A percentile compares a stretch with the other conserved stretches of the same genome.
phyloP scores from a whole-genome alignment of 2,888 invertebrate genomes.

The Andrena chrysosceles region DNA sequence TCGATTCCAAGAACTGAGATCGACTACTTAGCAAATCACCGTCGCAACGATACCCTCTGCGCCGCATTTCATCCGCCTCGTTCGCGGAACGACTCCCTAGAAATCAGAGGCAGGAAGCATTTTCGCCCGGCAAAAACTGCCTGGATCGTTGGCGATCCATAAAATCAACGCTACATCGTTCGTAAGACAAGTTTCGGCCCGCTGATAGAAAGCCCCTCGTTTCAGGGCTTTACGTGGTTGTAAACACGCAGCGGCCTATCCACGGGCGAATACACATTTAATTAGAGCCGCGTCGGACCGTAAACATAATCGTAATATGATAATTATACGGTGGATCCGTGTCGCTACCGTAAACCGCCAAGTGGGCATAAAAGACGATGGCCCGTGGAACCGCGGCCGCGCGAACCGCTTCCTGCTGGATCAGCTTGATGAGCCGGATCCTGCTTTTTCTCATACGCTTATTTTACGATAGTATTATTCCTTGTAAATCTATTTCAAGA shows the following conservation, averaged over 20 bases:
- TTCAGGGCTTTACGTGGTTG: conserved; percentile 51
- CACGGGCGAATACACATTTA: conserved; percentile 70
- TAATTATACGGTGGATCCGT: conserved; percentile 73
- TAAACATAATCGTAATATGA: conserved; percentile 80
- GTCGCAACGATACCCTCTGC: neutral
- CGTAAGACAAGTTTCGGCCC: conserved; percentile 29
- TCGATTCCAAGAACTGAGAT: neutral
- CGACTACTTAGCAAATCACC: neutral
- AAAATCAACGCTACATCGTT: conserved; percentile 52
- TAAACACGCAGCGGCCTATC: conserved; percentile 66
- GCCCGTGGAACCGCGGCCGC: conserved; percentile 28
- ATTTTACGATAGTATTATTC: too few relatives aligned
- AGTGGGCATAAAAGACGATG: conserved; percentile 50
- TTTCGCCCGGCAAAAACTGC: conserved; percentile 27
- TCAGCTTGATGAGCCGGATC: conserved; percentile 1
- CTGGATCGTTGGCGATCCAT: conserved; percentile 42
- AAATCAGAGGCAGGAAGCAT: conserved; percentile 15
- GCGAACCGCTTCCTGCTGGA: conserved; percentile 42
- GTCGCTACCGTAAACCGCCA: conserved; percentile 52
- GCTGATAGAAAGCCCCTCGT: conserved; percentile 39
- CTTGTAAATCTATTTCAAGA: too few relatives aligned
- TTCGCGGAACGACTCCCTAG: neutral
- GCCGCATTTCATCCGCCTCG: neutral
- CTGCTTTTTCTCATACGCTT: neutral
- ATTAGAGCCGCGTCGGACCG: conserved; percentile 73